Evolutionary conservation across 1,140 invertebrate species (phyloP).

Genomic region (Neuroterus valhalla): DNA sequence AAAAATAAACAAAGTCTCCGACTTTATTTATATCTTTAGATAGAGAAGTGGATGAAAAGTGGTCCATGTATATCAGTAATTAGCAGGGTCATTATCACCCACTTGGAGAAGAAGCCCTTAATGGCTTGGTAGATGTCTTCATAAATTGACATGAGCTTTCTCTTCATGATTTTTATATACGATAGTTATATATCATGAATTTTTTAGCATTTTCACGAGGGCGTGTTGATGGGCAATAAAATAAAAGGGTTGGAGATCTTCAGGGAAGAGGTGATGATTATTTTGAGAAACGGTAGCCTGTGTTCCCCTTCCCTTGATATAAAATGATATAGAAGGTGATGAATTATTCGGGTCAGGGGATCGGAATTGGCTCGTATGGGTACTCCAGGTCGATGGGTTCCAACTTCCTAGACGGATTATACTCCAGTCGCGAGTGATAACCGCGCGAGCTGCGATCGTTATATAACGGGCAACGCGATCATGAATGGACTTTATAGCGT

Average conservation of each 20-base stretch:
- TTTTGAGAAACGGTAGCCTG: too few relatives aligned
- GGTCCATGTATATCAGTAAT: too few relatives aligned
- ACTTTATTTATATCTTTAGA: too few relatives aligned
- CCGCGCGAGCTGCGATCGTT: slow-evolving; percentile 56
- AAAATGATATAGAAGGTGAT: not conserved
- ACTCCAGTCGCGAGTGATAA: slow-evolving; percentile 33
- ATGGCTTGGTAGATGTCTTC: too few relatives aligned
- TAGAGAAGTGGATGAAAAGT: too few relatives aligned
- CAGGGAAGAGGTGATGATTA: too few relatives aligned
- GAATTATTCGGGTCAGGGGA: not conserved
- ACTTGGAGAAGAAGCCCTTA: too few relatives aligned
- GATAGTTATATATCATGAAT: slow-evolving; percentile 67
- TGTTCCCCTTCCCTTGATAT: slow-evolving; percentile 2
- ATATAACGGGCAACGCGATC: slow-evolving; percentile 60
- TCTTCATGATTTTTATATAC: slow-evolving; percentile 40
- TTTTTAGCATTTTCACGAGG: slow-evolving; percentile 74
- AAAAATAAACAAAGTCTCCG: too few relatives aligned
- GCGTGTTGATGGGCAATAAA: slow-evolving; percentile 75
- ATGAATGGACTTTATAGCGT: slow-evolving; percentile 67
- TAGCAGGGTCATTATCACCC: too few relatives aligned
- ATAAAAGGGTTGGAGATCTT: slow-evolving; percentile 67
- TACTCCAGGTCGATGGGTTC: slow-evolving; percentile 11
- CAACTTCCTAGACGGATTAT: slow-evolving; percentile 27
- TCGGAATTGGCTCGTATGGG: not conserved
- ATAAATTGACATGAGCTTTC: too few relatives aligned